Evolutionary conservation across 1,140 invertebrate species (phyloP).

Genomic region (Coelopa frigida): DNA sequence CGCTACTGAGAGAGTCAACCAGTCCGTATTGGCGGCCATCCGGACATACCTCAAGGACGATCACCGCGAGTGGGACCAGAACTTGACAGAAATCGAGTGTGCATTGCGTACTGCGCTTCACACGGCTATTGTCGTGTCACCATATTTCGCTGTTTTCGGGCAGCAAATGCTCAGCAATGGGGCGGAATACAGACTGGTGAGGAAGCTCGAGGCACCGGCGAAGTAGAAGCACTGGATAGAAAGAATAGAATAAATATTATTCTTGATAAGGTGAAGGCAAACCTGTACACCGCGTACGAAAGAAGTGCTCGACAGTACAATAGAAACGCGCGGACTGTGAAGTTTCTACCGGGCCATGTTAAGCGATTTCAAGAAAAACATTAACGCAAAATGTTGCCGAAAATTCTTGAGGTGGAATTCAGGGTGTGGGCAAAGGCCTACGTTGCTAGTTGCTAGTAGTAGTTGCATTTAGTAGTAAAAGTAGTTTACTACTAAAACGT

Average conservation of each 20-base stretch:
- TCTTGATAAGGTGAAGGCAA: background rate
- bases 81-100: slow-evolving; percentile 5
- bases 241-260: background rate
- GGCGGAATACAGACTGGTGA: too few species aligned
- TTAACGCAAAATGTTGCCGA: background rate
- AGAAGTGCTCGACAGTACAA: too few species aligned
- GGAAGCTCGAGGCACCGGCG: too few species aligned
- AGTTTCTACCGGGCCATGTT: background rate
- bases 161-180: background rate
- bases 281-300: background rate
- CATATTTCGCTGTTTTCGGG: slow-evolving; percentile 8
- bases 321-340: background rate
- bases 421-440: too few species aligned
- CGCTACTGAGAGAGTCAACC: slow-evolving; percentile 10
- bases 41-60: background rate
- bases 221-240: background rate
- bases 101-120: background rate
- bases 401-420: background rate
- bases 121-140: background rate
- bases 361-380: background rate
- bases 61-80: slow-evolving; percentile 6
- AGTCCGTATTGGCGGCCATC: background rate
- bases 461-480: too few species aligned
- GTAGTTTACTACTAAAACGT: too few species aligned
- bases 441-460: too few species aligned